These are phyloP conservation scores for Sphecodes monilicornis DNA, from an alignment of 2,888 invertebrate species.

Conservation along the genomic window DNA sequence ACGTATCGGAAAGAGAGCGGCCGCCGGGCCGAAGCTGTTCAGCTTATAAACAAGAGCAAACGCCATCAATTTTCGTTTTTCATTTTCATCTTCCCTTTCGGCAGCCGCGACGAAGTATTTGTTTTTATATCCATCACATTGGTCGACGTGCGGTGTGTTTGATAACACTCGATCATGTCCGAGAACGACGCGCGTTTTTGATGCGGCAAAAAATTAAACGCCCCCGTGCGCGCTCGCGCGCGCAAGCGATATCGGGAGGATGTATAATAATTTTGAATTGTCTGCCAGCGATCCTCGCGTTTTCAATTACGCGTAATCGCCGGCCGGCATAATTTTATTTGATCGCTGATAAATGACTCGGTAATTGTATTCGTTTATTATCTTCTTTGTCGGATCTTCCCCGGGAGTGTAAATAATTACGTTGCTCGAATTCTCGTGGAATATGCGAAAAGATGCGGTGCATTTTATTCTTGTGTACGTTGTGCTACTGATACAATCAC, in stretches of 20 bases:
- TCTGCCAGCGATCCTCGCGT: not conserved
- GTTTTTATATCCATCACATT: slow-evolving; percentile 48
- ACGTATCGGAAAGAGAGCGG: slow-evolving; percentile 10
- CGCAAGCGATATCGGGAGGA: not conserved
- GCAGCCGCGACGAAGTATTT: slow-evolving; percentile 12
- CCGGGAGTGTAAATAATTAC: slow-evolving; percentile 3
- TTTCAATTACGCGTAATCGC: not conserved
- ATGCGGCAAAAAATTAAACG: slow-evolving; percentile 38
- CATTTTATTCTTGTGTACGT: not conserved
- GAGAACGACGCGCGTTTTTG: not conserved
- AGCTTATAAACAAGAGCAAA: slow-evolving; percentile 23
- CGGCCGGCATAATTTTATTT: not conserved
- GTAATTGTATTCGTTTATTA: not conserved
- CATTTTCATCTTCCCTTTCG: slow-evolving; percentile 24
- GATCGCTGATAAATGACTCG: slow-evolving; percentile 10
- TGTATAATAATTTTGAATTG: slow-evolving; percentile 16
- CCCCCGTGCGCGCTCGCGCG: not conserved
- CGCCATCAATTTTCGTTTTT: slow-evolving; percentile 24
- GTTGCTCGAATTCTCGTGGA: not conserved
- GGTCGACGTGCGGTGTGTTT: slow-evolving; percentile 13
- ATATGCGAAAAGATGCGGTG: not conserved
- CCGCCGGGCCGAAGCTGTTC: slow-evolving; percentile 13
- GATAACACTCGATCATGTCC: slow-evolving; percentile 44
- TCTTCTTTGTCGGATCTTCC: not conserved
- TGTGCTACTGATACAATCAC: not conserved